These are phyloP conservation scores for Delichon dasypus DNA, from an alignment of 2,797 vertebrate genomes.

Conservation along the genomic window DNA sequence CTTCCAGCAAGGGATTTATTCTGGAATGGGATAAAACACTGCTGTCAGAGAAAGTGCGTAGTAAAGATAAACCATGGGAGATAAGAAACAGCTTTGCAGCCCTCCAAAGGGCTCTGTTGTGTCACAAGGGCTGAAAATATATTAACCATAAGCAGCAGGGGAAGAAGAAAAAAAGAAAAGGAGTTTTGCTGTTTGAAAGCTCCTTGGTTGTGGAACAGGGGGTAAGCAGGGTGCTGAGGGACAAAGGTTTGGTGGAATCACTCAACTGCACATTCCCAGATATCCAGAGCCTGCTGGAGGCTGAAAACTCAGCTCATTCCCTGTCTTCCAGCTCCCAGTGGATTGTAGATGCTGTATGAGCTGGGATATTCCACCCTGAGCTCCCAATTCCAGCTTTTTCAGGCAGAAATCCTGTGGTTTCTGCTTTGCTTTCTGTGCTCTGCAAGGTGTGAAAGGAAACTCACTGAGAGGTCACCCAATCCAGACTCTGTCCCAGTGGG, in stretches of 20 bases:
- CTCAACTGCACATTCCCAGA: neutral
- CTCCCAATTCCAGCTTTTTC: neutral
- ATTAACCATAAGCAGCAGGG: neutral
- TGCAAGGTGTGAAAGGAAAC: too few relatives aligned
- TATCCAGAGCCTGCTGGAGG: neutral
- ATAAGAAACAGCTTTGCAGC: neutral
- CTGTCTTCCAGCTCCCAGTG: neutral
- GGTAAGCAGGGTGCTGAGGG: neutral
- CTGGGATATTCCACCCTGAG: accelerated
- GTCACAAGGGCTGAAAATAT: neutral
- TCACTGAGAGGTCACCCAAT: neutral
- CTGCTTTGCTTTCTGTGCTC: neutral
- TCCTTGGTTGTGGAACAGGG: neutral
- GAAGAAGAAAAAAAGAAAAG: neutral
- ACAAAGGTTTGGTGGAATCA: neutral
- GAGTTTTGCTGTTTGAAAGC: neutral
- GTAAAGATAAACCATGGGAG: neutral
- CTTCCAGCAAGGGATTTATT: neutral
- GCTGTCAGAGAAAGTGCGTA: neutral
- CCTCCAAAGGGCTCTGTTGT: neutral
- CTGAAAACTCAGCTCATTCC: neutral
- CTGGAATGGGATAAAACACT: neutral
- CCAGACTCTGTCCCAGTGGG: neutral
- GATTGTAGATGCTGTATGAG: accelerated
- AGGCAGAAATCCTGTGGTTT: neutral